Percentiles rank a stretch among this genome's conserved stretches.
Evolutionary conservation across 2,113 vertebrate genomes (phyloP).

Genomic region (Sigmodon hispidus): DNA sequence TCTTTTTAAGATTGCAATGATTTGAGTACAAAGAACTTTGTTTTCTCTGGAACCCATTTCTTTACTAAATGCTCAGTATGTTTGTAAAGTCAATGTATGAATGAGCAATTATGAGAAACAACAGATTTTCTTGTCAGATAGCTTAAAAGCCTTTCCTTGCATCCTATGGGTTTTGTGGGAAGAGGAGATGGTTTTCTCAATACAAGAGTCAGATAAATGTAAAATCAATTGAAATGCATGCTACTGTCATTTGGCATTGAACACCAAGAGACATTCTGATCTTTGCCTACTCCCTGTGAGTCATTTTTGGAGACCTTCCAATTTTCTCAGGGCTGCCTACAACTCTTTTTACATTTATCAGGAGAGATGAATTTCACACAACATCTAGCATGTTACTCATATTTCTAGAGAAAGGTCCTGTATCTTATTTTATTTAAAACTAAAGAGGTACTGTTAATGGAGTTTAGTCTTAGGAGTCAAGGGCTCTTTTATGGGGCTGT

Average conservation of each 20-base stretch:
- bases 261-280: not conserved
- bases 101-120: slow-evolving; percentile 23
- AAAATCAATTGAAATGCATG: not conserved
- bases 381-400: not conserved
- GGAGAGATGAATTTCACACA: not conserved
- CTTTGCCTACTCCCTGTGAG: not conserved
- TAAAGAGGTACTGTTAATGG: not conserved
- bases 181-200: not conserved
- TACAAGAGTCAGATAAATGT: not conserved
- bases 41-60: slow-evolving; percentile 15
- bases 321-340: not conserved
- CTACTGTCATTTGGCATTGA: slow-evolving; percentile 30
- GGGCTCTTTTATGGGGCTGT: not conserved
- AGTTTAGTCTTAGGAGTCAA: not conserved
- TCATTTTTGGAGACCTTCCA: slow-evolving; percentile 27
- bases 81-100: slow-evolving; percentile 36
- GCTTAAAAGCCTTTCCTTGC: slow-evolving; percentile 9
- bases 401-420: not conserved
- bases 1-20: not conserved
- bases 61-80: not conserved
- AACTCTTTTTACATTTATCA: slow-evolving; percentile 5
- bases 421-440: slow-evolving; percentile 21
- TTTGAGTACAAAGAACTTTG: slow-evolving; percentile 23
- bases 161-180: not conserved
- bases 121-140: slow-evolving; percentile 8